Base-by-base conservation (phyloP, 2,113 vertebrate genomes). In the Orcinus orca region DNA sequence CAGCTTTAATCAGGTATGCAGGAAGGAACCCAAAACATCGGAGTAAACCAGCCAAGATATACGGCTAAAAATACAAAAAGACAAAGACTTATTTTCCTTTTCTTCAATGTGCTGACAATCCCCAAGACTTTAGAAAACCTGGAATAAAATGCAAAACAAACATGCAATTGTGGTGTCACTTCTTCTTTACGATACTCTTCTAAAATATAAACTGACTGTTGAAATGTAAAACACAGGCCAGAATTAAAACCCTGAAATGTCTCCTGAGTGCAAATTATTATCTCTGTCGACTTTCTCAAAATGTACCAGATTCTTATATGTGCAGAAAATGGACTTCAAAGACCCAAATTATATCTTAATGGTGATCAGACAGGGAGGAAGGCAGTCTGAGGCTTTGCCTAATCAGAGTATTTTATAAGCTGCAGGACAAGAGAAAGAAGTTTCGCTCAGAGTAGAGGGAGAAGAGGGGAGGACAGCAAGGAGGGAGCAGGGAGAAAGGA, bases 191-290 rank as follows among this genome's bases (percentile, higher is more conserved):
- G 25, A 21, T 47, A 36, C 26, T 63, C 76, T 67, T 47, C 38
- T 86, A 44, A 79, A 93, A 63, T 84, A 90, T 63, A 87, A 83
- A 62, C 55, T 83, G 41, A 81, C n/a, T 8, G 5, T 14, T 73
- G 25, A 88, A 74, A 82, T 79, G 41, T 55, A 86, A 92, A 60
- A 84, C n/a, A 81, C 0, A 0, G n/a, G 47, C 26, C 21, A 88
- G 13, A 97, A 77, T 70, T 62, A 85, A 97, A 94, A 81, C 41
- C 15, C 23, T 12, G 25, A 80, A 93, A 31, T 73, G 23, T 33
- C 81, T 91, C 55, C 89, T 68, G 53, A 93, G 50, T 29, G 53
- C 47, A 85, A 82, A 93, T 91, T 62, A 62, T 71, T 84, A 91
- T 65, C 33, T 79, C 65, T 21, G 60, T 70, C 33, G 38, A 89